Percentiles rank a stretch among this genome's conserved stretches.
phyloP scores from a whole-genome alignment of 2,113 vertebrate species.

The Gobius niger region DNA sequence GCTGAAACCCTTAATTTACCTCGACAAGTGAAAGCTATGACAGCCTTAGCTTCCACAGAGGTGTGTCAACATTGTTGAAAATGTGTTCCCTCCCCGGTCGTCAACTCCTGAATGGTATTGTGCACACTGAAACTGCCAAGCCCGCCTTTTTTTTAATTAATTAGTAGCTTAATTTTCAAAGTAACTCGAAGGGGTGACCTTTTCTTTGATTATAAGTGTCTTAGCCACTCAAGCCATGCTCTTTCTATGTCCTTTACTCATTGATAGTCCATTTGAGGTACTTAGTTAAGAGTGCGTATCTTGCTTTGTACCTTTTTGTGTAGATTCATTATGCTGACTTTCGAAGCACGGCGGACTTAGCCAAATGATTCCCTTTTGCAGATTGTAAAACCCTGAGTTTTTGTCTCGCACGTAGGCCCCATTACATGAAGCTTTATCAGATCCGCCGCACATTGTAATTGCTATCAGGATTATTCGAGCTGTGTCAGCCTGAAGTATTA shows the following conservation, averaged over 20 bases:
- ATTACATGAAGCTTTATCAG: conserved; percentile 58
- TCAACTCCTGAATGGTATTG: conserved; percentile 40
- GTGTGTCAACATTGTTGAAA: conserved; percentile 42
- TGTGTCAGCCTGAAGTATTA: conserved; percentile 50
- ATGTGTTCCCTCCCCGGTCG: conserved; percentile 23
- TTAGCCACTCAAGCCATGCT: conserved; percentile 22
- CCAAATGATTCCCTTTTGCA: conserved; percentile 37
- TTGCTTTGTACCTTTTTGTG: conserved; percentile 32
- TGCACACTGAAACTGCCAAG: conserved; percentile 21
- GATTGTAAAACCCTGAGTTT: conserved; percentile 47
- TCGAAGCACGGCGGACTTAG: conserved; percentile 39
- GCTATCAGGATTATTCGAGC: conserved; percentile 58
- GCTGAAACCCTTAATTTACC: conserved; percentile 55
- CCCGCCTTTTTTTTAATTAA: conserved; percentile 14
- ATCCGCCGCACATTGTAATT: conserved; percentile 64
- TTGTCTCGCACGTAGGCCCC: conserved; percentile 38
- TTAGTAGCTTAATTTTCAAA: conserved; percentile 22
- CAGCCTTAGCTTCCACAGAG: conserved; percentile 33
- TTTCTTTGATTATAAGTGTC: conserved; percentile 40
- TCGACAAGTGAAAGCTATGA: conserved; percentile 52
- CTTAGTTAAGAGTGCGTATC: conserved; percentile 22
- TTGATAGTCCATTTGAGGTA: conserved; percentile 20
- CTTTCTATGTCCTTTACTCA: conserved; percentile 9
- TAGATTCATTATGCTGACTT: conserved; percentile 53
- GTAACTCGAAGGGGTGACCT: conserved; percentile 23